Percentiles rank a stretch among this genome's conserved stretches.
These are phyloP conservation scores for Perognathus longimembris DNA, from an alignment of 2,113 vertebrate genomes.

Conservation along the genomic window DNA sequence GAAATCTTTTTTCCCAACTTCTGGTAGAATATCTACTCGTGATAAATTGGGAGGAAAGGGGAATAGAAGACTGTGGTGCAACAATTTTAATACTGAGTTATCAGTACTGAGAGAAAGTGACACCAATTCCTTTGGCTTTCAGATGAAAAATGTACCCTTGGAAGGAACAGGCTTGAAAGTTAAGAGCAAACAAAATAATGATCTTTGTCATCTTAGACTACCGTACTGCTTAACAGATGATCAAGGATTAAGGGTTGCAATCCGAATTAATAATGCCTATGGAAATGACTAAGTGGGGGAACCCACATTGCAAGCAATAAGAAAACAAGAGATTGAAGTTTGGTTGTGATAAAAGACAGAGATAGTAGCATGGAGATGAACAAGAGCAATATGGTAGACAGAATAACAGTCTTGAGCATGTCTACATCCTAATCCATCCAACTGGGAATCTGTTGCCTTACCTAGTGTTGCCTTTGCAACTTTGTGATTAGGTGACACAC, in stretches of 20 bases:
- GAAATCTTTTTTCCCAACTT: conserved; percentile 85
- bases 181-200: conserved; percentile 75
- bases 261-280: conserved; percentile 48
- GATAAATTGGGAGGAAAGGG: conserved; percentile 85
- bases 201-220: conserved; percentile 66
- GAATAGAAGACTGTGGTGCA: conserved; percentile 82
- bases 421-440: not conserved
- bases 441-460: not conserved
- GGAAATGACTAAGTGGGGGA: not conserved
- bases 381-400: not conserved
- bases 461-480: not conserved
- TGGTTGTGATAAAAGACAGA: not conserved
- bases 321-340: not conserved
- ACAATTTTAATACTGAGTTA: conserved; percentile 86
- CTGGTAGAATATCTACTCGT: conserved; percentile 83
- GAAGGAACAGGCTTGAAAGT: conserved; percentile 70
- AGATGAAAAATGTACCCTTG: conserved; percentile 82
- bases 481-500: not conserved
- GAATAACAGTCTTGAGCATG: not conserved
- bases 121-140: conserved; percentile 75
- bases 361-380: not conserved
- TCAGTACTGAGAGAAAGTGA: conserved; percentile 83
- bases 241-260: not conserved
- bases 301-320: not conserved
- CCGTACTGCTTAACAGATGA: conserved; percentile 33